Percentiles rank a stretch among this genome's conserved stretches.
phyloP scores from a whole-genome alignment of 92 coral and sea anemone genomes.

The Porites lobata region DNA sequence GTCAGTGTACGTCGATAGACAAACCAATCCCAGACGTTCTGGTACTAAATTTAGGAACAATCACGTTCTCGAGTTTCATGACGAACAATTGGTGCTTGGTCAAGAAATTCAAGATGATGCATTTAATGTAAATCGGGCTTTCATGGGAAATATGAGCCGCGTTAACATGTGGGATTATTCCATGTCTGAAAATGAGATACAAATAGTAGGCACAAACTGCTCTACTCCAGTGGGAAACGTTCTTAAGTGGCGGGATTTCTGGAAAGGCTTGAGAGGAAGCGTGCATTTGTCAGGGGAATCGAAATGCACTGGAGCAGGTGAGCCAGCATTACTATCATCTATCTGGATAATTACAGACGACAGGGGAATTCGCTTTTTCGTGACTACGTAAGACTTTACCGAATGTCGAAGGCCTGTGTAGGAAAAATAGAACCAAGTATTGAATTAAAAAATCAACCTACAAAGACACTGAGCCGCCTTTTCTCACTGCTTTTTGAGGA shows the following conservation, averaged over 20 bases:
- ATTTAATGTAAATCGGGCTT: not conserved
- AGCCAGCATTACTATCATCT: not conserved
- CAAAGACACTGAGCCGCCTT: too few relatives aligned
- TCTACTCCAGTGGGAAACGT: not conserved
- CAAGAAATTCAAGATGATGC: not conserved
- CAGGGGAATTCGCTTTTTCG: too few relatives aligned
- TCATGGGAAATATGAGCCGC: constrained; percentile 16
- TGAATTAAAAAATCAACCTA: too few relatives aligned
- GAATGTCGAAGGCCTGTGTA: too few relatives aligned
- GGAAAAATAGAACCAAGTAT: too few relatives aligned
- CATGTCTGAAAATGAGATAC: not conserved
- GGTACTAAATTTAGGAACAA: not conserved
- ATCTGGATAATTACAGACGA: too few relatives aligned
- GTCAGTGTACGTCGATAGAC: constrained; percentile 45
- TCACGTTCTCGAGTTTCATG: not conserved
- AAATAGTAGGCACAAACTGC: not conserved
- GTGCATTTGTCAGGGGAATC: constrained; percentile 3
- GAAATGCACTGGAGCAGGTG: constrained; percentile 19
- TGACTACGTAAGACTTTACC: too few relatives aligned
- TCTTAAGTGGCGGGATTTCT: constrained; percentile 22
- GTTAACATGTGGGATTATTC: constrained; percentile 21
- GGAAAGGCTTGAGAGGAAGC: not conserved
- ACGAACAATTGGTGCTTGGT: not conserved
- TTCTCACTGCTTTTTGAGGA: too few relatives aligned
- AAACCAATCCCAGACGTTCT: constrained; percentile 5